Percentiles rank a stretch among this genome's conserved stretches.
Conservation (phyloP, 2,113 vertebrate species). For the Chloebia gouldiae region DNA sequence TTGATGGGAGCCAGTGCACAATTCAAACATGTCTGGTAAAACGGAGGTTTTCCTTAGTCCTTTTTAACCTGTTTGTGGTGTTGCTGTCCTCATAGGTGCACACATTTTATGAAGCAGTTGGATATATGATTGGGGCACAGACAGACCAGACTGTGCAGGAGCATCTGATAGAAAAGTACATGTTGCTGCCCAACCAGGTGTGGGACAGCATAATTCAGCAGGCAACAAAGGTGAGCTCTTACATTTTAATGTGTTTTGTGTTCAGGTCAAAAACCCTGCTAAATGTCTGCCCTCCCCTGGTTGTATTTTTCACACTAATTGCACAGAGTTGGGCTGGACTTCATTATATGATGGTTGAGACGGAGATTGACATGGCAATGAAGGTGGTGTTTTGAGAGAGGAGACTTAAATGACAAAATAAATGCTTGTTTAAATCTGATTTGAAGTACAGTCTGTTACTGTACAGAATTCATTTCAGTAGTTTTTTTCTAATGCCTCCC, state of each 20-base stretch:
- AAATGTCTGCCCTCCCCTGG: no score
- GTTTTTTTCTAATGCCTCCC: background rate
- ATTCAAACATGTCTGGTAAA: background rate
- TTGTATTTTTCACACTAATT: background rate
- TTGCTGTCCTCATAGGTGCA: conserved; percentile 81
- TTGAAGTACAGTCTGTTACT: background rate
- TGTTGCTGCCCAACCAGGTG: conserved; percentile 98
- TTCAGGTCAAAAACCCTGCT: background rate
- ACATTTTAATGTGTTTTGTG: background rate
- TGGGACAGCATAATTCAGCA: conserved; percentile 99
- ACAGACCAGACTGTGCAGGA: conserved; percentile 97
- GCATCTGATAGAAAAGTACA: conserved; percentile 98
- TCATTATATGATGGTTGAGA: background rate
- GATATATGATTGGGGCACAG: conserved; percentile 99
- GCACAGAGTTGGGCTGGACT: background rate
- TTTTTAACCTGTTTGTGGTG: background rate
- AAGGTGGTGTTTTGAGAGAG: background rate
- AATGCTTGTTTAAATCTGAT: background rate
- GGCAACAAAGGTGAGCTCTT: conserved; percentile 91
- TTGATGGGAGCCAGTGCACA: background rate
- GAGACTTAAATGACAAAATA: background rate
- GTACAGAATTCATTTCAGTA: background rate
- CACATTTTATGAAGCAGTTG: conserved; percentile 97
- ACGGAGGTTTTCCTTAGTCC: background rate
- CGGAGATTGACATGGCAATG: background rate